Base-by-base conservation (phyloP, 2,113 vertebrate species). In the Tylochromis polylepis region DNA sequence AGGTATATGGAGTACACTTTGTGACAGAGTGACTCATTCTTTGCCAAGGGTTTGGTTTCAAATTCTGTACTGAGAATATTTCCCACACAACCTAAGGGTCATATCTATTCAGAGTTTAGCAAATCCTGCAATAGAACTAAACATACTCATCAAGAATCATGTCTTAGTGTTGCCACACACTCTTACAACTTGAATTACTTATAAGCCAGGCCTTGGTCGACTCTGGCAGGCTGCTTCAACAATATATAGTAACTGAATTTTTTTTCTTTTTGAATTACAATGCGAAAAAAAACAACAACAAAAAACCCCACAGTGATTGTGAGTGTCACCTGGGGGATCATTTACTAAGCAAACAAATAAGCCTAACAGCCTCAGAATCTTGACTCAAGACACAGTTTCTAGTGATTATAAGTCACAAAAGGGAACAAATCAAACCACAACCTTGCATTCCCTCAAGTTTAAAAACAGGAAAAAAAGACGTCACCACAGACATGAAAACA, bases 21-120 rank as follows among this genome's bases (percentile, higher is more conserved):
- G n/a, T 51, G 34, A 87, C 11, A 58, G 34, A 80, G 18, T 77
- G 24, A 88, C 38, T 85, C 3, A 31, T 58, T 11, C 34, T 67
- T 87, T 89, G 79, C 27, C 16, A 81, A 79, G n/a, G 87, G 81
- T 83, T 81, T 83, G 77, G 55, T 72, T 81, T 79, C 27, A 57
- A 70, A 82, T 27, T n/a, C 20, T 11, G 4, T 11, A 60, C 55
- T 75, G 62, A 16, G 11, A 85, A 20, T 49, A 11, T 82, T 70
- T 91, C 79, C 59, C 41, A 85, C 18, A 46, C 27, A 14, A 8
- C 27, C 27, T 72, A 65, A 29, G 20, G 15, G 7, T 10, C 27
- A 65, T 80, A 46, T 77, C 60, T 38, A 27, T 16, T 9, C 1
- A 29, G 14, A 16, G 75, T 56, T 62, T 55, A 36, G 27, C 34